Conservation (phyloP, 1,140 invertebrate genomes). For the Musca vetustissima region DNA sequence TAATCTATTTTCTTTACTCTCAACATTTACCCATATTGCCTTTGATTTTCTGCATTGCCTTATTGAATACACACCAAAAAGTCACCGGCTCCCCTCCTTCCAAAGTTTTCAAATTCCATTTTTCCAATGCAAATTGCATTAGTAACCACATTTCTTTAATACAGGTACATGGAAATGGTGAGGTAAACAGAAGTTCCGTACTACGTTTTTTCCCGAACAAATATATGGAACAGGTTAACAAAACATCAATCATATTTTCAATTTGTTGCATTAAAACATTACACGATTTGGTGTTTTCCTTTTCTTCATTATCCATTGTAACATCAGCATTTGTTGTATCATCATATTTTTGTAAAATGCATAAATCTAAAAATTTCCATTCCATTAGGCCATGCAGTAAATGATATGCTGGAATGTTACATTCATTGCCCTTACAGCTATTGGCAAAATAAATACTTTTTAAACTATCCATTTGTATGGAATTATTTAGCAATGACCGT, state of each 20-base stretch:
- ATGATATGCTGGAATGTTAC: constrained; percentile 47
- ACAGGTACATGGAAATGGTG: constrained; percentile 49
- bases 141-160: constrained; percentile 48
- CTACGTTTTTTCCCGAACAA: constrained; percentile 38
- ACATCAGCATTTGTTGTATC: not conserved
- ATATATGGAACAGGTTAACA: constrained; percentile 38
- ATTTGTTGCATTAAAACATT: constrained; percentile 31
- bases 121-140: constrained; percentile 28
- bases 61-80: constrained; percentile 45
- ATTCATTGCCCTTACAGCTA: constrained; percentile 48
- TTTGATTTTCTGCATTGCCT: constrained; percentile 39
- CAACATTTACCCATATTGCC: constrained; percentile 25
- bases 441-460: constrained; percentile 46
- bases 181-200: constrained; percentile 37
- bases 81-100: not conserved
- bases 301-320: not conserved
- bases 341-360: constrained; percentile 31
- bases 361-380: constrained; percentile 48
- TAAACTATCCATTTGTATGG: constrained; percentile 37
- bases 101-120: constrained; percentile 2
- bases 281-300: not conserved
- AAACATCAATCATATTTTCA: constrained; percentile 38
- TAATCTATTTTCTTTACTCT: not conserved
- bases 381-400: constrained; percentile 49
- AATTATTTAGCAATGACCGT: constrained; percentile 37